phyloP scores from a whole-genome alignment of 2,797 vertebrate species.

The Sternotherus odoratus region DNA sequence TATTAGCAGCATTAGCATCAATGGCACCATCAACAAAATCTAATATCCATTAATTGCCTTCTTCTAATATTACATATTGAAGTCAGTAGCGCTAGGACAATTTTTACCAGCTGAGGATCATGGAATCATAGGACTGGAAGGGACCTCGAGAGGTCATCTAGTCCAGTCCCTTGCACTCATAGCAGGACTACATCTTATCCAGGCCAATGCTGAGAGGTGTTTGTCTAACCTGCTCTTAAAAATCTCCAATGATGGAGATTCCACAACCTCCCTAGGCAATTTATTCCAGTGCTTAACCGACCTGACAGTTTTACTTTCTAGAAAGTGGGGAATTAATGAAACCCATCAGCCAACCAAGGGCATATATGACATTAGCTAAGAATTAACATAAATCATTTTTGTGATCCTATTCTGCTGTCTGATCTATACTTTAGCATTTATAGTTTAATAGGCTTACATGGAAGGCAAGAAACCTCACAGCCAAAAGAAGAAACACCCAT shows the following conservation, averaged over 20 bases:
- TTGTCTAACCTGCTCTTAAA: too few species aligned
- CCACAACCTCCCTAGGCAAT: too few species aligned
- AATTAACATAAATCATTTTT: neutral
- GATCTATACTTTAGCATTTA: accelerated
- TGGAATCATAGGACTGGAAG: too few species aligned
- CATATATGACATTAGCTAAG: neutral
- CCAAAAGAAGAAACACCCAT: neutral
- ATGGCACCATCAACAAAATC: neutral
- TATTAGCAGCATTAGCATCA: neutral
- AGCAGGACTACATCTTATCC: too few species aligned
- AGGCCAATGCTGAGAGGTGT: too few species aligned
- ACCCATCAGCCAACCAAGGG: neutral
- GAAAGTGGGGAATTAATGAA: neutral
- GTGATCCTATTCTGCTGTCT: neutral
- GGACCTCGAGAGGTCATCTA: too few species aligned
- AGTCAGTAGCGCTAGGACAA: neutral
- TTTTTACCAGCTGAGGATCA: accelerated
- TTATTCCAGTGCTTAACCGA: too few species aligned
- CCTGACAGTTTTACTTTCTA: neutral
- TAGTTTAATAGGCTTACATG: accelerated
- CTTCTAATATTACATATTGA: neutral
- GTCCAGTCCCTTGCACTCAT: too few species aligned
- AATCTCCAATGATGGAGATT: too few species aligned
- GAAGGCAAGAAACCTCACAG: accelerated
- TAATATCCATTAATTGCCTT: neutral